Percentiles rank a stretch among this genome's conserved stretches.
Conservation (phyloP, 2,113 vertebrate genomes). For the Psilopsiagon aymara region DNA sequence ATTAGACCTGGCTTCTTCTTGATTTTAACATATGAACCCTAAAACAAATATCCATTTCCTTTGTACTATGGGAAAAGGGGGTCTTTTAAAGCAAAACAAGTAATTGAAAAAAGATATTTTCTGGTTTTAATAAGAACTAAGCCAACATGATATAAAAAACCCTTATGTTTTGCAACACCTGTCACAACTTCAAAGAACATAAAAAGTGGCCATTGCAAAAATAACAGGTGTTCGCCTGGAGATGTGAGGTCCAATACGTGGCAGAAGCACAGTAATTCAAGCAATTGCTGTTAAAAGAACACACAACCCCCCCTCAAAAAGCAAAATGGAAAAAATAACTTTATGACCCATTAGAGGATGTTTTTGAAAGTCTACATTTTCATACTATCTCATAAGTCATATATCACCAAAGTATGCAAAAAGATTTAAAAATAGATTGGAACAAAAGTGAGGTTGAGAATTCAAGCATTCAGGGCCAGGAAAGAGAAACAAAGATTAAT, state of each 20-base stretch:
- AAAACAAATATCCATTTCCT: conserved; percentile 59
- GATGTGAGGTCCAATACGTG: conserved; percentile 38
- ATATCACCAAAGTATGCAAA: not conserved
- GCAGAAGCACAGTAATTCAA: conserved; percentile 12
- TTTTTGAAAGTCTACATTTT: conserved; percentile 10
- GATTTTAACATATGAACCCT: conserved; percentile 50
- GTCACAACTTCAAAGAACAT: conserved; percentile 63
- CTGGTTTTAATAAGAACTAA: conserved; percentile 67
- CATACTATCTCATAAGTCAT: conserved; percentile 37
- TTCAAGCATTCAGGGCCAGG: not conserved
- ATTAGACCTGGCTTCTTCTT: conserved; percentile 35
- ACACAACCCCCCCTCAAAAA: not conserved
- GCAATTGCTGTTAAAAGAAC: conserved; percentile 2
- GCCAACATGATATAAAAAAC: conserved; percentile 48
- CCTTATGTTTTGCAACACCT: conserved; percentile 61
- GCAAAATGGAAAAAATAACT: not conserved
- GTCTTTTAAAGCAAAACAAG: conserved; percentile 39
- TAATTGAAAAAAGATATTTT: conserved; percentile 71
- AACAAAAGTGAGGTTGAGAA: conserved; percentile 13
- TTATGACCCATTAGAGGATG: not conserved
- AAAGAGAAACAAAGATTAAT: not conserved
- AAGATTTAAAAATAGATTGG: conserved; percentile 38
- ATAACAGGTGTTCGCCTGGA: conserved; percentile 50
- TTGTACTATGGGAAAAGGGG: conserved; percentile 32
- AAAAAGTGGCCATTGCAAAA: conserved; percentile 47